Evolutionary conservation across 2,888 invertebrate genomes (phyloP).

Genomic region (Ptychoptera contaminata): DNA sequence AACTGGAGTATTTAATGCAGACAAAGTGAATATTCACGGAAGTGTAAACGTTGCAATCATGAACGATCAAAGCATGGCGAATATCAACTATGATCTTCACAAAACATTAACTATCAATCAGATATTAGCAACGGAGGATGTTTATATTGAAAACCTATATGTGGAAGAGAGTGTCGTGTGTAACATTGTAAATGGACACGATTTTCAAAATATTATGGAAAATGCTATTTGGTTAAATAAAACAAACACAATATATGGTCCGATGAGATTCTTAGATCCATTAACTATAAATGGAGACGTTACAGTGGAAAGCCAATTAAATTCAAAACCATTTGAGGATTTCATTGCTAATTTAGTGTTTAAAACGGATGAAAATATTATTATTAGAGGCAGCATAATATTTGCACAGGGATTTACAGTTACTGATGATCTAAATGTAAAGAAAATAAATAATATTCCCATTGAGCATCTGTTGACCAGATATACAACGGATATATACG

Average conservation of each 20-base stretch:
- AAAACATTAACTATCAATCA: slow-evolving; percentile 20
- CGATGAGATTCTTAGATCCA: slow-evolving; percentile 19
- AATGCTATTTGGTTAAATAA: slow-evolving; percentile 29
- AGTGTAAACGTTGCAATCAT: slow-evolving; percentile 22
- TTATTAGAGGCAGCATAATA: slow-evolving; percentile 13
- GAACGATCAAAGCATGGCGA: slow-evolving; percentile 24
- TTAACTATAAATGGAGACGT: slow-evolving; percentile 17
- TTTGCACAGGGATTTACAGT: slow-evolving; percentile 25
- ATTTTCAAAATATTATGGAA: slow-evolving; percentile 21
- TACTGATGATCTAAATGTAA: slow-evolving; percentile 19
- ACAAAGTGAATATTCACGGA: slow-evolving; percentile 21
- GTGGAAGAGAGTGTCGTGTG: slow-evolving; percentile 26
- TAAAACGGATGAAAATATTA: neutral
- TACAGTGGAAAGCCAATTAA: slow-evolving; percentile 21
- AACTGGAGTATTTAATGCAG: slow-evolving; percentile 17
- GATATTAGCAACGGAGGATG: slow-evolving; percentile 26
- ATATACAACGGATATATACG: slow-evolving; percentile 14
- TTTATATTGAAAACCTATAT: slow-evolving; percentile 25
- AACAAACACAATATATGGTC: slow-evolving; percentile 22
- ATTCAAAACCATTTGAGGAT: slow-evolving; percentile 24
- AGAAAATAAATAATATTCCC: slow-evolving; percentile 27
- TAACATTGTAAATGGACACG: slow-evolving; percentile 16
- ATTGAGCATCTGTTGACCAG: slow-evolving; percentile 29
- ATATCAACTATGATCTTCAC: slow-evolving; percentile 19
- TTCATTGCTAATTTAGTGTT: slow-evolving; percentile 15